A percentile compares a stretch with the other conserved stretches of the same genome.
These are phyloP conservation scores for Stigmatopora argus DNA, from an alignment of 2,113 vertebrate genomes.

Conservation along the genomic window DNA sequence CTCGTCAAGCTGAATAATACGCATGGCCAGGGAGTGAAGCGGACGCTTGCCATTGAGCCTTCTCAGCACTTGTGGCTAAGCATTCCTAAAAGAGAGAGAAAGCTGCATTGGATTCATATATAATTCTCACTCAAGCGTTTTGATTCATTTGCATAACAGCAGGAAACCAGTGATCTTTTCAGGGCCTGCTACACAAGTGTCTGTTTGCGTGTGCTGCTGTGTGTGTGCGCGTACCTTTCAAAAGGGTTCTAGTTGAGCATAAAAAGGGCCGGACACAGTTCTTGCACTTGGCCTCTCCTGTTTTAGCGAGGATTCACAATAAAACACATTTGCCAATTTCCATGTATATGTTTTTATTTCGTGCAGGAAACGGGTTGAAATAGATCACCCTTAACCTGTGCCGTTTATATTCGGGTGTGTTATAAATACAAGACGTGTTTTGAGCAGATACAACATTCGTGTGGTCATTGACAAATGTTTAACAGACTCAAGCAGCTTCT, in stretches of 20 bases:
- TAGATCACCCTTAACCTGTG: background rate
- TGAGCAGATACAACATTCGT: constrained; percentile 8
- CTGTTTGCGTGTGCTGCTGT: constrained; percentile 43
- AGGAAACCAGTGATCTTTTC: constrained; percentile 72
- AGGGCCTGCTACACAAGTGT: constrained; percentile 52
- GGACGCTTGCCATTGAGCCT: constrained; percentile 67
- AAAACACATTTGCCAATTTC: constrained; percentile 49
- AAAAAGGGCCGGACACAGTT: constrained; percentile 55
- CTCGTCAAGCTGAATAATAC: constrained; percentile 93
- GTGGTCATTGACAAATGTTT: constrained; percentile 20
- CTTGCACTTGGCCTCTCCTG: constrained; percentile 56
- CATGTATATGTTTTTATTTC: constrained; percentile 16
- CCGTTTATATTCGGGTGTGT: background rate
- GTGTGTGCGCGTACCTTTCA: constrained; percentile 28
- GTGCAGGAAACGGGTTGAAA: background rate
- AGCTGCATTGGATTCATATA: constrained; percentile 92
- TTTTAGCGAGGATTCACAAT: constrained; percentile 50
- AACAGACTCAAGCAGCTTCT: background rate
- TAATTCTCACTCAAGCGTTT: constrained; percentile 92
- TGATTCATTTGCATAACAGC: constrained; percentile 98
- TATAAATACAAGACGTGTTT: background rate
- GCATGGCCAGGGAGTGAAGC: constrained; percentile 79
- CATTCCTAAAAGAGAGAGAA: constrained; percentile 75
- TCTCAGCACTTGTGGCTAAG: constrained; percentile 77
- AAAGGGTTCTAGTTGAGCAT: constrained; percentile 36